Evolutionary conservation across 1,140 invertebrate species (phyloP), one percentile per base, ranked within the genome.

Genomic region (Drosophila subpulchrella): DNA sequence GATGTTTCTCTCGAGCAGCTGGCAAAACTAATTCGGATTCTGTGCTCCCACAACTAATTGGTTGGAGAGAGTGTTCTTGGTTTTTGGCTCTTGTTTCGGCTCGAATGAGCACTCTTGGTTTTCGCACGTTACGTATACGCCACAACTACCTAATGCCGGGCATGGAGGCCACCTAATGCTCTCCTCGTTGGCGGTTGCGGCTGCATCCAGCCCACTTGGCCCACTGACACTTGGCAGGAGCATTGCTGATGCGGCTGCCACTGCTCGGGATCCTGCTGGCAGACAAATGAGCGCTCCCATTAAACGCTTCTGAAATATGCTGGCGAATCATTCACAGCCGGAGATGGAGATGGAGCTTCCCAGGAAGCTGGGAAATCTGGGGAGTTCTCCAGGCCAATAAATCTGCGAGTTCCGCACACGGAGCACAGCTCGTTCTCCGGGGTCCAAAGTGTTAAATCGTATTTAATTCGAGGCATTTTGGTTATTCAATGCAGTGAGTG

Each of bases 241-340:
- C 39, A 30, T 59, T 75, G 56, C 27, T 67, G 42, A 38, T 67
- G 39, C 34, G 32, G 41, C 58, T 53, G 32, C 15, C 38, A 44
- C 36, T 53, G 15, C n/a, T 80, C 46, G 57, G 27, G 3, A 27
- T 85, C 32, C 32, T 34, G 70, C 75, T 67, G 78, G 75, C 74
- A 88, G 79, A 86, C 83, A 86, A 86, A 86, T 86, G 83, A 88
- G 83, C 67, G 86, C 47, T 68, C 66, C 79, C 75, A 86, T 86
- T 88, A 88, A 86, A 86, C 71, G 67, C 83, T 81, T 72, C 71
- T 86, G 79, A 86, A 86, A 86, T 82, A 86, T 86, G 83, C 83
- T 88, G 79, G 83, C 79, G 81, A 86, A 86, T 86, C 83, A 82
- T 67, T 86, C 80, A 86, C 66, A 59, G 44, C 38, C 55, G 55